These are phyloP conservation scores for Mola mola DNA, from an alignment of 2,113 vertebrate genomes.

Conservation along the genomic window DNA sequence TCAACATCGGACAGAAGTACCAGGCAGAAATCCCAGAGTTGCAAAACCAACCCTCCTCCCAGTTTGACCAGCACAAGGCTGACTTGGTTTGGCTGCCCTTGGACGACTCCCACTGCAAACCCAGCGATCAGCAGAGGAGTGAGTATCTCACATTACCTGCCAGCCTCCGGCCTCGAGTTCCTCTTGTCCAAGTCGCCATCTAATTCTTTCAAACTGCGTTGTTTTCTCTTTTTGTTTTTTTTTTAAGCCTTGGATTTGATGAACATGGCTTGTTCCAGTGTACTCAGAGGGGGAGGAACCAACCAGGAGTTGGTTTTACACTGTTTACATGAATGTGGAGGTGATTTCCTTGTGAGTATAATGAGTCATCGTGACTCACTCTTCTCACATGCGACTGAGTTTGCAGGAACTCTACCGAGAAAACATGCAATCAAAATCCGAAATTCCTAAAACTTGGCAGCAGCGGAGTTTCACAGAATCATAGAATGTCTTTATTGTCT, in stretches of 20 bases:
- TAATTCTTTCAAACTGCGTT: background rate
- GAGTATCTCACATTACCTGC: constrained; percentile 31
- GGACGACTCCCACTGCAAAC: constrained; percentile 76
- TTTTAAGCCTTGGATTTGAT: constrained; percentile 88
- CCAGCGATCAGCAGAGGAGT: constrained; percentile 82
- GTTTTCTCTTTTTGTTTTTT: constrained; percentile 8
- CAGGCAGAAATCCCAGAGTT: constrained; percentile 94
- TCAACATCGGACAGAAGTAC: constrained; percentile 92
- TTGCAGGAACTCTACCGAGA: no score
- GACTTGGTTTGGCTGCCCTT: constrained; percentile 90
- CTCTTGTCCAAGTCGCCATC: background rate
- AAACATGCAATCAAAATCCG: no score
- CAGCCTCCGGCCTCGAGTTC: background rate
- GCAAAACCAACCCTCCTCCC: constrained; percentile 79
- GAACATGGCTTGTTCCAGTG: constrained; percentile 92
- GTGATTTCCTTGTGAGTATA: constrained; percentile 89
- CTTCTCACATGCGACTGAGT: no score
- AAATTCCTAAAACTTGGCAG: no score
- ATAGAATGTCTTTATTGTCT: no score
- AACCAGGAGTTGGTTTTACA: constrained; percentile 95
- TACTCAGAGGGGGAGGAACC: constrained; percentile 92
- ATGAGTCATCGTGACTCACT: background rate
- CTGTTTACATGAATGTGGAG: constrained; percentile 90
- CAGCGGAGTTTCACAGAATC: no score
- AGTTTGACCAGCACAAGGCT: constrained; percentile 88